phyloP scores from a whole-genome alignment of 2,113 vertebrate genomes.

The Onychostruthus taczanowskii region DNA sequence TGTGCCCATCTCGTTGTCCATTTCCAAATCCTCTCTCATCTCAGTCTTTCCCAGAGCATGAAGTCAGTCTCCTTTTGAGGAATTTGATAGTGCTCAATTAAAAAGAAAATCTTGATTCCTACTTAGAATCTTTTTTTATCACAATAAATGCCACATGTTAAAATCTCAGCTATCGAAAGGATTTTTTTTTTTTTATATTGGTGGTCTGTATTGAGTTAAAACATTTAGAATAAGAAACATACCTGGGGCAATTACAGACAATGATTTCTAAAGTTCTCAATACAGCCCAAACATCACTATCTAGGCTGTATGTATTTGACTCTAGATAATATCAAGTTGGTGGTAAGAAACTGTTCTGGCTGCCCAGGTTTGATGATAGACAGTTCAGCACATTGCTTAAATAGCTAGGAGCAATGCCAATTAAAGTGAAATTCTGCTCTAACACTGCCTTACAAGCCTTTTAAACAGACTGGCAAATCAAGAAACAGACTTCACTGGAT shows the following conservation, averaged over 20 bases:
- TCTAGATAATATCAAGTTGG: conserved; percentile 10
- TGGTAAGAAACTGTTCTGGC: conserved; percentile 11
- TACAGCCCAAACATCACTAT: not conserved
- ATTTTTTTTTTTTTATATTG: not conserved
- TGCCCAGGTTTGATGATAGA: conserved; percentile 58
- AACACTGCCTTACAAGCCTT: conserved; percentile 28
- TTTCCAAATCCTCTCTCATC: not conserved
- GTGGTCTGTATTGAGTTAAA: not conserved
- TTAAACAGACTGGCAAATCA: conserved; percentile 58
- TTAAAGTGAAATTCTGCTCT: conserved; percentile 59
- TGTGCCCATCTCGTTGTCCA: not conserved
- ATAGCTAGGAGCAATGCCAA: conserved; percentile 65
- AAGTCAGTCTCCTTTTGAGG: not conserved
- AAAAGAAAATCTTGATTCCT: not conserved
- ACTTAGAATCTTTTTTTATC: not conserved
- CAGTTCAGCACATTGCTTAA: conserved; percentile 67
- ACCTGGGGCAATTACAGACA: not conserved
- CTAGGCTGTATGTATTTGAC: not conserved
- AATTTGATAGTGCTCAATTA: not conserved
- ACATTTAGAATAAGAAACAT: not conserved
- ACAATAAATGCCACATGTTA: not conserved
- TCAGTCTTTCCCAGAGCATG: not conserved
- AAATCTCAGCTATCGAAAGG: not conserved
- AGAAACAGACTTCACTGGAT: conserved; percentile 34
- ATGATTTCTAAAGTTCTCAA: not conserved